Conservation (phyloP, 1,140 invertebrate genomes). For the Zeugodacus cucurbitae region DNA sequence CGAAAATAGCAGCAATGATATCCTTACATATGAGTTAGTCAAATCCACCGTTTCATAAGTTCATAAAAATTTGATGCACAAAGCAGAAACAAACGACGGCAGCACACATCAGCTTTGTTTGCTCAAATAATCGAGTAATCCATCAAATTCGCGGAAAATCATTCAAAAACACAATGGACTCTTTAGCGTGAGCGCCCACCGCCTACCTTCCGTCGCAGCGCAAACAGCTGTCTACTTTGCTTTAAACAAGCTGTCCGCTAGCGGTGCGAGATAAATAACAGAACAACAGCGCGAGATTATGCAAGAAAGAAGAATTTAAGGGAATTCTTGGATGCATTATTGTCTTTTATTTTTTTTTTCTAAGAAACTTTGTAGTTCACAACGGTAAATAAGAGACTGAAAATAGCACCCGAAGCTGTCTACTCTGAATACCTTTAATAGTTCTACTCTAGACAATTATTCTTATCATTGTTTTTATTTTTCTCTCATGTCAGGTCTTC, state of each 20-base stretch:
- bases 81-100: neutral
- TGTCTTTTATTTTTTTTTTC: neutral
- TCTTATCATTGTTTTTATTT: slow-evolving; percentile 44
- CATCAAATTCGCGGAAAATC: neutral
- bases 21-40: neutral
- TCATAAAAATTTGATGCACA: neutral
- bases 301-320: neutral
- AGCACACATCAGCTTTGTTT: neutral
- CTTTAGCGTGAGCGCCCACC: neutral
- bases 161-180: neutral
- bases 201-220: neutral
- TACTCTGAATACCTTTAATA: too few species aligned
- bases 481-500: slow-evolving; percentile 72
- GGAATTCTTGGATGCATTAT: neutral
- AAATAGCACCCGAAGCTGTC: neutral
- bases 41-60: neutral
- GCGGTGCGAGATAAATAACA: neutral
- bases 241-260: neutral
- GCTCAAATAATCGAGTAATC: neutral
- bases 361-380: neutral
- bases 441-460: neutral
- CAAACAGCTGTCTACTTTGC: neutral
- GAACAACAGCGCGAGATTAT: neutral
- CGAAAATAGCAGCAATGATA: neutral
- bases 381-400: neutral